A percentile compares a stretch with the other conserved stretches of the same genome.
Conservation (phyloP, 2,797 vertebrate genomes). For the Astyanax mexicanus region DNA sequence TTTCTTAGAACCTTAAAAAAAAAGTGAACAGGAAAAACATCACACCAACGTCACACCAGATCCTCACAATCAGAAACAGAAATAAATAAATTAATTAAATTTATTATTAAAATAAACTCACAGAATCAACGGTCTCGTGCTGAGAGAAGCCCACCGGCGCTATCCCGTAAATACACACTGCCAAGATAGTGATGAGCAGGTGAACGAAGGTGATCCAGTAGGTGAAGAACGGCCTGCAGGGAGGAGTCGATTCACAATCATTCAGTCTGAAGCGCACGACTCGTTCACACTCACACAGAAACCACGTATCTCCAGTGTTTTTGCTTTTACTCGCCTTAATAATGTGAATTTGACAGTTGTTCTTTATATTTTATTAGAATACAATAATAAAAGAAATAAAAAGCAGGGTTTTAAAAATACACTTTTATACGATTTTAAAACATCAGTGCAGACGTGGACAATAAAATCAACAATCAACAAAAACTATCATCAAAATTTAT, state of each 20-base stretch:
- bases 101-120: slow-evolving; percentile 72
- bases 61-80: slow-evolving; percentile 1
- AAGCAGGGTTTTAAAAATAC: too few relatives aligned
- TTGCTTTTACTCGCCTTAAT: too few relatives aligned
- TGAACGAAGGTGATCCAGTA: slow-evolving; percentile 99
- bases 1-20: slow-evolving; percentile 89
- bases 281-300: too few relatives aligned
- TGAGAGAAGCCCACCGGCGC: slow-evolving; percentile 96
- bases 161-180: slow-evolving; percentile 92
- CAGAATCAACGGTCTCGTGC: slow-evolving; percentile 95
- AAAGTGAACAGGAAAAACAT: slow-evolving; percentile 36
- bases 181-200: slow-evolving; percentile 91
- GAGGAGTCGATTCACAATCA: slow-evolving; percentile 15
- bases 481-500: too few relatives aligned
- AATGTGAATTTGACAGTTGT: too few relatives aligned
- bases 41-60: slow-evolving; percentile 1
- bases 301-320: too few relatives aligned
- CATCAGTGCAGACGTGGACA: too few relatives aligned
- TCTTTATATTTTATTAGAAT: too few relatives aligned
- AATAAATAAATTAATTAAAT: background rate
- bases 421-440: too few relatives aligned
- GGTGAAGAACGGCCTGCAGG: slow-evolving; percentile 93
- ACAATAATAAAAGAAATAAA: too few relatives aligned
- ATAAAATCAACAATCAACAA: too few relatives aligned
- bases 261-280: too few relatives aligned